These are phyloP conservation scores for Chrysocyon brachyurus DNA, from an alignment of 2,797 vertebrate species.

Conservation along the genomic window DNA sequence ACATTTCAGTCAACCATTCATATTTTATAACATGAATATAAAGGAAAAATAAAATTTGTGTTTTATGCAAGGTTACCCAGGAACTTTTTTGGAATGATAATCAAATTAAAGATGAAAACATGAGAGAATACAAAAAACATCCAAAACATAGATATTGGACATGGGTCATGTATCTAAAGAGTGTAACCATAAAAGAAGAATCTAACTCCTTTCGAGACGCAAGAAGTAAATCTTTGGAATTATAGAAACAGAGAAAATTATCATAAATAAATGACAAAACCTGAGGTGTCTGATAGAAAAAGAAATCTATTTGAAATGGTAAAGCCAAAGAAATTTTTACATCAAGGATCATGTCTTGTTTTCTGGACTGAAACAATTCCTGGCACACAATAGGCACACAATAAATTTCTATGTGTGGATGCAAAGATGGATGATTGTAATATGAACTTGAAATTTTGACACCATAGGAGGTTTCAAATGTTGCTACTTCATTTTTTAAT, in stretches of 20 bases:
- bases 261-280: constrained; percentile 8
- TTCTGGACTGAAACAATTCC: not conserved
- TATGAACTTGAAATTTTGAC: not conserved
- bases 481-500: not conserved
- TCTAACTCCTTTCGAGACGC: not conserved
- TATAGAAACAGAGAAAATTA: not conserved
- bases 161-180: not conserved
- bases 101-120: constrained; percentile 5
- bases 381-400: not conserved
- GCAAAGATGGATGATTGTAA: not conserved
- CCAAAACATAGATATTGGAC: not conserved
- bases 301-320: not conserved
- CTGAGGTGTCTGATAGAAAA: not conserved
- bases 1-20: not conserved
- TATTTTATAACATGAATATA: not conserved
- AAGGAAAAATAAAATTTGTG: not conserved
- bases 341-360: not conserved
- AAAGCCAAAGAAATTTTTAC: not conserved
- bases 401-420: not conserved
- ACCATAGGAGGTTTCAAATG: not conserved
- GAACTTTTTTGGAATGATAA: not conserved
- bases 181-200: not conserved
- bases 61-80: not conserved
- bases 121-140: not conserved
- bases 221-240: not conserved